Base-by-base conservation (phyloP, 2,113 vertebrate genomes). In the Gymnobelideus leadbeateri region DNA sequence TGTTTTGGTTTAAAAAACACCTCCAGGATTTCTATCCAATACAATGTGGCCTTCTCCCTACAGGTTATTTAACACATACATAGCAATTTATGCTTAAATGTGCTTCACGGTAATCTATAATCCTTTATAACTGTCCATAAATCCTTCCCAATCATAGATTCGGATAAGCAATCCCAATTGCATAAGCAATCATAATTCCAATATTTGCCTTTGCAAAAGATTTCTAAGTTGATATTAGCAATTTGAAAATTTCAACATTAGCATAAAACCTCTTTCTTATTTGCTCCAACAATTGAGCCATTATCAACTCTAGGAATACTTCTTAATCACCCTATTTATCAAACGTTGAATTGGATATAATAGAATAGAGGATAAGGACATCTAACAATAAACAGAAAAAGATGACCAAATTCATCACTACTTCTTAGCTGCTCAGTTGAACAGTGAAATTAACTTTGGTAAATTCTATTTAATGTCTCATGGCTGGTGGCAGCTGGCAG, bases 391-490 rank as follows among this genome's bases (percentile, higher is more conserved):
- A 84, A 43, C n/a, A 84, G 16, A 84, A 43, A 77, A 84, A 84
- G 68, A 84, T 84, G n/a, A 43, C n/a, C n/a, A 84, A 23, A 84
- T 84, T 84, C 68, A 84, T 84, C 68, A 84, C 68, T 43, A 84
- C 68, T 84, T 84, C 68, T 84, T 84, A n/a, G 68, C n/a, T 84
- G 68, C 68, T 84, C 68, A 84, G 68, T 84, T 84, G 68, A 84
- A 84, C 68, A 84, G 68, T 84, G n/a, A 84, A 84, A 84, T 84
- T 84, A 84, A 84, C 68, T 84, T 84, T 84, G 68, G 68, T 84
- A 84, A 23, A 84, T 84, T 43, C 68, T 43, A 84, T 84, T 84
- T 43, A 84, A 84, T 84, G 68, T 84, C n/a, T 84, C 68, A 84
- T 84, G 68, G 7, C 68, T 84, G n/a, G 68, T 43, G 68, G 68